Evolutionary conservation across 2,888 invertebrate genomes (phyloP), one percentile per base, ranked within the genome.

Genomic region (Nesidiocoris tenuis): DNA sequence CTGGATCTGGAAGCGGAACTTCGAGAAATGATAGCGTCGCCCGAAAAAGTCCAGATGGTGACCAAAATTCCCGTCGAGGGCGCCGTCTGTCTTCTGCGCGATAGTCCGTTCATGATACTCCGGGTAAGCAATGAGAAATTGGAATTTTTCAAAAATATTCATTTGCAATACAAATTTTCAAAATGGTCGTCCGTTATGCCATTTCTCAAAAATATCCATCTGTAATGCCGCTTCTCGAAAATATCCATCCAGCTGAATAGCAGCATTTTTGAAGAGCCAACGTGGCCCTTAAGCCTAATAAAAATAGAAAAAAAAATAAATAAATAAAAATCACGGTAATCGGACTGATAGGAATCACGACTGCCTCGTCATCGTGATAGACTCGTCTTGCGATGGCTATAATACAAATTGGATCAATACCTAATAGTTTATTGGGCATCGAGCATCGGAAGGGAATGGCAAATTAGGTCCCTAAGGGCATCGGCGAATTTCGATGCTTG

Each of bases 51-150:
- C 7, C 25, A 61, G 24, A 67, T 57, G 64, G 72, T 17, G n/a
- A 70, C 57, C 55, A 21, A 68, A 55, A 22, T 65, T 57, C 24
- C 19, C 22, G 79, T 81, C 19, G 81, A 82, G 61, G 86, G 88
- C 1, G 89, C 90, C 67, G 89, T 93, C 2, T 93, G 93, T 81
- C 85, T 91, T 16, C 87, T 93, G 80, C 87, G 89, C 55, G 91
- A 93, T 81, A 93, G 90, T 80, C 91, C 91, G 0, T 91, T 87
- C 81, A 85, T 91, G 79, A 91, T 91, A 79, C 83, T 91, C 16
- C 86, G 90, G 86, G 91, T 91, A 84, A 87, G 89, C 12, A 39
- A 39, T n/a, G n/a, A n/a, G 39, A 39, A 3, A 39, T 39, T 39
- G 12, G 39, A 12, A 39, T 39, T 7, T 39, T 39, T 39, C n/a